Evolutionary conservation across 2,113 vertebrate species (phyloP).

Genomic region (Struthidea cinerea): DNA sequence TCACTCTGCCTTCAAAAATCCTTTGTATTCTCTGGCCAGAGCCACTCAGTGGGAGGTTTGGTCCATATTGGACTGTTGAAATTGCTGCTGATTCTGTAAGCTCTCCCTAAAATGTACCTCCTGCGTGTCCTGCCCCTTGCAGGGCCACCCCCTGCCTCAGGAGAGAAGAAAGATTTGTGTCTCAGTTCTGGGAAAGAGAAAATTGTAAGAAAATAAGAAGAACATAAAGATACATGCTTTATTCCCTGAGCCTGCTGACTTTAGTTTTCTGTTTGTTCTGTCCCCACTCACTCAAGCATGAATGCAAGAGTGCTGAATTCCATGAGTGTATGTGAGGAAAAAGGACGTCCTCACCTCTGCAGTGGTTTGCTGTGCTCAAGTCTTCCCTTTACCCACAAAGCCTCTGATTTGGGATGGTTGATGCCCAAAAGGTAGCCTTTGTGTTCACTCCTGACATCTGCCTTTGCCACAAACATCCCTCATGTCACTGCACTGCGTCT

Average conservation of each 20-base stretch:
- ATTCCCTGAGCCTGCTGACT: not conserved
- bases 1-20: not conserved
- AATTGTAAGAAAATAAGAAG: not conserved
- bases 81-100: not conserved
- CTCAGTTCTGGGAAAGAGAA: not conserved
- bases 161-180: not conserved
- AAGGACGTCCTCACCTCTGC: not conserved
- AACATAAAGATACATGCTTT: not conserved
- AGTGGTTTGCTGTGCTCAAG: not conserved
- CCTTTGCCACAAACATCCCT: not conserved
- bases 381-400: not conserved
- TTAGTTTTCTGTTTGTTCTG: not conserved
- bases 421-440: not conserved
- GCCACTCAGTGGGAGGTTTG: not conserved
- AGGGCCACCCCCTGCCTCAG: not conserved
- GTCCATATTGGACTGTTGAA: not conserved
- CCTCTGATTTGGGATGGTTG: not conserved
- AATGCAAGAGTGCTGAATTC: not conserved
- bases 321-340: not conserved
- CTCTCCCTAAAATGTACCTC: not conserved
- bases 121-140: not conserved
- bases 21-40: not conserved
- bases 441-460: rapidly evolving
- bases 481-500: rapidly evolving
- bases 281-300: not conserved